Evolutionary conservation across 2,797 vertebrate species (phyloP), one percentile per base, ranked within the genome.

Genomic region (Chromis chromis): DNA sequence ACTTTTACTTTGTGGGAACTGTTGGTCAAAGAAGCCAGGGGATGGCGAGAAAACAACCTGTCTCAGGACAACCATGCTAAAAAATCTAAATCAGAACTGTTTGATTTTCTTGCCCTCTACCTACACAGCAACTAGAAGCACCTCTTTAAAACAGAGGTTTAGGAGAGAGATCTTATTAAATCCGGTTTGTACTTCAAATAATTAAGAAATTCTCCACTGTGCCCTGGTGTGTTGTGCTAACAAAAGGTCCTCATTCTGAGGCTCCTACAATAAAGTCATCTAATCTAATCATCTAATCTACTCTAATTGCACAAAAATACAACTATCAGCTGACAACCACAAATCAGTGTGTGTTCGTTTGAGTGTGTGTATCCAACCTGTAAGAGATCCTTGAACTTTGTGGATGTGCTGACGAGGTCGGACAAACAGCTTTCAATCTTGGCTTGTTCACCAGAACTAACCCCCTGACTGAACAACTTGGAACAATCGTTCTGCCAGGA

Each of bases 351-450:
- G 40, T 67, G 50, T 53, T 12, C 24, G 58, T 64, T 40, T 60
- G 24, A 42, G 25, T 65, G 44, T 14, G n/a, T 40, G 28, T 11
- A 0, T 76, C 67, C 8, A 36, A 99, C 98, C 98, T 99, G 97
- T 71, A 99, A 89, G 49, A 99, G 96, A 85, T 99, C 98, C 74
- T 96, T 96, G 85, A 99, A 98, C 85, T 98, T 99, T 92, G 92
- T 92, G 57, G 98, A 99, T 11, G 97, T 96, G 0, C 95, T 96
- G 57, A 96, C 95, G 65, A 99, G 94, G 88, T 99, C 98, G 0
- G 96, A 96, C 65, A 99, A 93, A 87, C 98, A 98, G 93, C 98
- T 99, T 81, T 99, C 97, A 63, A 98, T 97, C 94, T 99, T 99
- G 79, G 96, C 96, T 73, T 96, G 96, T 0, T 97, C 97, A 12